phyloP scores from a whole-genome alignment of 53 echinoderm and acorn worm genomes.

The Echinometra lucunter region DNA sequence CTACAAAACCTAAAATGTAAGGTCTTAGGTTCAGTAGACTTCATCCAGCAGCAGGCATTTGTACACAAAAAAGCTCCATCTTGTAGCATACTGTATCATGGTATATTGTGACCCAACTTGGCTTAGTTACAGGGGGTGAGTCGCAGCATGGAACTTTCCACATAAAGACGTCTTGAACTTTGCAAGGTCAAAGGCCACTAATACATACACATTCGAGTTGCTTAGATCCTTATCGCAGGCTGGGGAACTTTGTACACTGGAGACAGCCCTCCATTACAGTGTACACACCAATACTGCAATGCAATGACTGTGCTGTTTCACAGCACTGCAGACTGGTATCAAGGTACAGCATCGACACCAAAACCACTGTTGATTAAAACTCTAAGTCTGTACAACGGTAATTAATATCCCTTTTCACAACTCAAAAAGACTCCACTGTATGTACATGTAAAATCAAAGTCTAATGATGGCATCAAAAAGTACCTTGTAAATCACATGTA shows the following conservation, averaged over 20 bases:
- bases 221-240: neutral
- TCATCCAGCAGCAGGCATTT: too few relatives aligned
- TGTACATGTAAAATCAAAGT: too few relatives aligned
- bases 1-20: too few relatives aligned
- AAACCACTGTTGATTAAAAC: too few relatives aligned
- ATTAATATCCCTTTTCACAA: too few relatives aligned
- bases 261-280: neutral
- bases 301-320: neutral
- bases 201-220: neutral
- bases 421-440: too few relatives aligned
- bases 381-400: too few relatives aligned
- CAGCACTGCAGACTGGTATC: neutral
- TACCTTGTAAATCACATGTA: too few relatives aligned
- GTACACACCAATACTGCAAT: neutral
- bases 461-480: too few relatives aligned
- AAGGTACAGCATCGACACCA: too few relatives aligned
- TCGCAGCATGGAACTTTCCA: conserved; percentile 13
- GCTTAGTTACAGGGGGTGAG: neutral
- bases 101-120: neutral
- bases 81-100: neutral
- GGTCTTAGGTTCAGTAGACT: too few relatives aligned
- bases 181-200: conserved; percentile 23
- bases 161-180: conserved; percentile 24
- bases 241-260: neutral
- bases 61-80: neutral